Conservation (phyloP, 2,888 invertebrate species). For the Melieria omissa region DNA sequence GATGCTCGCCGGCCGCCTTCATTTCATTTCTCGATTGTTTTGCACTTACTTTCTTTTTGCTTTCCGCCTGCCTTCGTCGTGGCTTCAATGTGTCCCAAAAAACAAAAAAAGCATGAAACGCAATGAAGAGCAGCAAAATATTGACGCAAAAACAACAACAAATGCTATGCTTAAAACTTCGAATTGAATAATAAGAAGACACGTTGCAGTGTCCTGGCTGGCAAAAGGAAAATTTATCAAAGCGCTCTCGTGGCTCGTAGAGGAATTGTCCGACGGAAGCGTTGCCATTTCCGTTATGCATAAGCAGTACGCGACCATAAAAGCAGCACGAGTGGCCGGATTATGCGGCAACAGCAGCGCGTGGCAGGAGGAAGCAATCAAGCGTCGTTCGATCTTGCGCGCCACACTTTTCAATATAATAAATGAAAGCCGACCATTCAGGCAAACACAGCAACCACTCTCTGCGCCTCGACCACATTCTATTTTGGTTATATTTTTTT, state of each 20-base stretch:
- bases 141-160: neutral
- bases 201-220: neutral
- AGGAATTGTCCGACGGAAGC: neutral
- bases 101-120: neutral
- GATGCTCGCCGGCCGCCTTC: neutral
- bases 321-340: no score
- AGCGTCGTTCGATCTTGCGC: no score
- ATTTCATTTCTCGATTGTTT: neutral
- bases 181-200: neutral
- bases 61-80: neutral
- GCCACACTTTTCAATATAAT: no score
- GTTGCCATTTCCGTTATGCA: constrained; percentile 2
- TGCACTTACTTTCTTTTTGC: neutral
- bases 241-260: neutral
- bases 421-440: no score
- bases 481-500: no score
- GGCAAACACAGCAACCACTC: no score
- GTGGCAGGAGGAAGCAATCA: no score
- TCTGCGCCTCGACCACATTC: no score
- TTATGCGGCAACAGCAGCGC: no score
- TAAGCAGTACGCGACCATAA: neutral
- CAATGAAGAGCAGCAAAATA: neutral
- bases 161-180: neutral
- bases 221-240: neutral
- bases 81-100: neutral